phyloP scores from a whole-genome alignment of 2,888 invertebrate species.

The Chrysolina americana region DNA sequence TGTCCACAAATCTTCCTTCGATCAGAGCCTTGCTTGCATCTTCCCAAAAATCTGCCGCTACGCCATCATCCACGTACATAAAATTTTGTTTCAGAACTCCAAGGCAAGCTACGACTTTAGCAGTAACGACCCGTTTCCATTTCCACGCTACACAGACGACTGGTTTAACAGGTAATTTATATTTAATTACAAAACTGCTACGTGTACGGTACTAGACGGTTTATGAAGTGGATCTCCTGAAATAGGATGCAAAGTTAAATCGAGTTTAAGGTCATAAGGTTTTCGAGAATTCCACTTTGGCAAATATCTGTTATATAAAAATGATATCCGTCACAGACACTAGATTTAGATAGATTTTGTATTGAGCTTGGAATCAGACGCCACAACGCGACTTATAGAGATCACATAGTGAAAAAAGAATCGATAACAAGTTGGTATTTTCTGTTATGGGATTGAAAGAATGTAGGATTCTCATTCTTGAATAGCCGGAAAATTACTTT shows the following conservation, averaged over 20 bases:
- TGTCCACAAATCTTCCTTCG: neutral
- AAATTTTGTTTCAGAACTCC: conserved; percentile 85
- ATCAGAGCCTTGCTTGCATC: too few species aligned
- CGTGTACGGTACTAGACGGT: neutral
- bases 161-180: conserved; percentile 96
- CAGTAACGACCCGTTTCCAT: conserved; percentile 98
- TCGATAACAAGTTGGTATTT: too few species aligned
- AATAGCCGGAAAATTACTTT: too few species aligned
- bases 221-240: conserved; percentile 34
- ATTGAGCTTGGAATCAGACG: too few species aligned
- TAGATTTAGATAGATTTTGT: too few species aligned
- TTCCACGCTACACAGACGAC: conserved; percentile 98
- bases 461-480: too few species aligned
- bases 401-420: too few species aligned
- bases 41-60: too few species aligned
- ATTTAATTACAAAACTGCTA: conserved; percentile 20
- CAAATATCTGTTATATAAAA: too few species aligned
- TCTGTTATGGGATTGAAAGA: too few species aligned
- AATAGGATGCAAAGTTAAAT: neutral
- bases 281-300: neutral
- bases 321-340: too few species aligned
- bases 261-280: neutral
- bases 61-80: conserved; percentile 34
- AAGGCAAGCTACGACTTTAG: conserved; percentile 99
- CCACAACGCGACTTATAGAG: too few species aligned